phyloP scores from a whole-genome alignment of 2,888 invertebrate species.

The Platycheirus albimanus region DNA sequence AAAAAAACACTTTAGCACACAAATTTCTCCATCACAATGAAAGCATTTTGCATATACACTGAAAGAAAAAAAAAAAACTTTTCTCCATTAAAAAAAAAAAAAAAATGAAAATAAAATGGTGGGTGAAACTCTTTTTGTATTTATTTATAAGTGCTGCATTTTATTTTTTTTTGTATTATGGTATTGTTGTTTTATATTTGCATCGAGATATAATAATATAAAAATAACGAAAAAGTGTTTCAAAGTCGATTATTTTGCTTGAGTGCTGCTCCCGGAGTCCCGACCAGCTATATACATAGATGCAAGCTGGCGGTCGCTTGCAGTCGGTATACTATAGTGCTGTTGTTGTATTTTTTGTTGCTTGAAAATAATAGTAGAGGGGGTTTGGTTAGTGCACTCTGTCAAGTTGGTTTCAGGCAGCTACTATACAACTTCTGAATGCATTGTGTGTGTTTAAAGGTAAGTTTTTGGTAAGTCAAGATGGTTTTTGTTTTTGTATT shows the following conservation, averaged over 20 bases:
- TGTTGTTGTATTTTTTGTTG: neutral
- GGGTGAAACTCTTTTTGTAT: conserved; percentile 22
- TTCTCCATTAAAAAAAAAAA: conserved; percentile 12
- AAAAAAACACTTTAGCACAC: conserved; percentile 22
- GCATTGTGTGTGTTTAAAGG: conserved; percentile 33
- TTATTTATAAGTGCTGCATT: conserved; percentile 54
- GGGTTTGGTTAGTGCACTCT: conserved; percentile 9
- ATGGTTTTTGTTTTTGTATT: neutral
- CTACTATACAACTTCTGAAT: conserved; percentile 37
- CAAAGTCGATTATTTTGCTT: conserved; percentile 71
- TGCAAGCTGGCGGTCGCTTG: conserved; percentile 21
- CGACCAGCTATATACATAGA: conserved; percentile 25
- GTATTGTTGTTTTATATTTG: conserved; percentile 42
- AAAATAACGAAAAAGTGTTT: conserved; percentile 59
- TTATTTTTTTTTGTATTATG: conserved; percentile 1
- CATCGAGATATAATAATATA: conserved; percentile 64
- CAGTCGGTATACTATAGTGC: too few relatives aligned
- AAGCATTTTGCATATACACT: conserved; percentile 47
- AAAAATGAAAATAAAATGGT: conserved; percentile 11
- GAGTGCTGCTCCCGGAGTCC: conserved; percentile 52
- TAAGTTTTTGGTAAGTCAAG: conserved; percentile 20
- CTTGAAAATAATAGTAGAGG: too few relatives aligned
- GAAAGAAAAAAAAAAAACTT: conserved; percentile 46
- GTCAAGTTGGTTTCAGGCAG: conserved; percentile 32
- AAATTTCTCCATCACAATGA: conserved; percentile 54